Base-by-base conservation (phyloP, 2,888 invertebrate species). In the Elysia crispata region DNA sequence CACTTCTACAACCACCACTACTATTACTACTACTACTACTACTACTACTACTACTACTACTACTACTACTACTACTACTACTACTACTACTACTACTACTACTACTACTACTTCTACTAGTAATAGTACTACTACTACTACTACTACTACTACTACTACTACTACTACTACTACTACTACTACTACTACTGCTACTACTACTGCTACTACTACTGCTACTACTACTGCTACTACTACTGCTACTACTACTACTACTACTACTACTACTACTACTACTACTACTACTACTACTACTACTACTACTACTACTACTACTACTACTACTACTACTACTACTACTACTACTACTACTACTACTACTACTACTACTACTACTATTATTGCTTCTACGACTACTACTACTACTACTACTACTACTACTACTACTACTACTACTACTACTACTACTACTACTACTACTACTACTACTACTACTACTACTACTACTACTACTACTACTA, bases 291-390 rank as follows among this genome's bases (percentile, higher is more conserved):
- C 72, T 74, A 60, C 60, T 74, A 74, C 74, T 5, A 60, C 54
- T 60, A 54, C 73, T 54, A 54, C 73, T 57, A 15, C 74, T 1
- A 57, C 57, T 28, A 62, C 75, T 1, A 60, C 75, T 28, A n/a
- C 62, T 18, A 62, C 60, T 13, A 60, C 60, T 60, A 60, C 75
- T 60, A 75, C 57, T 30, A 60, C 75, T 60, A 60, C 60, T 60
- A 60, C 75, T 60, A 73, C 73, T 15, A 73, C 73, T 50, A 73
- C 73, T 73, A 73, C 30, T 73, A n/a, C n/a, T n/a, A n/a, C n/a
- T n/a, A n/a, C n/a, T n/a, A n/a, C n/a, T n/a, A n/a, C n/a, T n/a
- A n/a, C n/a, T n/a, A n/a, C n/a, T n/a, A n/a, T n/a, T n/a, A n/a
- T n/a, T n/a, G n/a, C n/a, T n/a, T n/a, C n/a, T n/a, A n/a, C n/a